Base-by-base conservation (phyloP, 1,140 invertebrate genomes). In the Aethina tumida region DNA sequence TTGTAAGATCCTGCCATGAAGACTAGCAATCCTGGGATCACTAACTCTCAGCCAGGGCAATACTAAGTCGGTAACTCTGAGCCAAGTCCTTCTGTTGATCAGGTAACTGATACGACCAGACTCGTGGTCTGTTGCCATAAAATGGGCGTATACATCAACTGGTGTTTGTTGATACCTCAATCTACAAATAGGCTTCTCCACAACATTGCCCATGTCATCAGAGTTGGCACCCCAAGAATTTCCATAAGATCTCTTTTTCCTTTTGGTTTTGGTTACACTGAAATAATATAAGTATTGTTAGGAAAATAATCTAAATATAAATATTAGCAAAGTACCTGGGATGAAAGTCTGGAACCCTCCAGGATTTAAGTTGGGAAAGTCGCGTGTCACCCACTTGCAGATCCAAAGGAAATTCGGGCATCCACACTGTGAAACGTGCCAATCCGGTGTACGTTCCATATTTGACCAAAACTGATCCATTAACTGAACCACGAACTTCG, bases 351-450 rank as follows among this genome's bases (percentile, higher is more conserved):
- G 85, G 81, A 19, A 92, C 81, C 61, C 84, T 83, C 81, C 81
- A 84, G 18, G 77, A 77, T 66, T 92, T 91, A 40, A 97, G 81
- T 63, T 94, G 89, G 27, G 87, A 94, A 6, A 98, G 72, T 41
- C 87, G 76, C 28, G 79, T 76, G 64, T 98, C 93, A 2, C 80
- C 77, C 1, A 97, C 79, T 39, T 83, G 78, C 10, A 97, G 79
- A 54, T 93, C 89, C 24, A 97, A 65, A 0, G 90, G 88, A 50
- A 94, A 81, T 59, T 95, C 90, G 0, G 94, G 93, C 77, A 95
- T 93, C 94, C 94, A 98, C 0, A 97, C 91, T 5, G 83, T 87
- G 59, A 97, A 91, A 41, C 79, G 73, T 0, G 90, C 84, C 24
- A 87, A 60, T 5, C 90, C 87, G 5, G 82, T 86, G 56, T 92